A percentile compares a stretch with the other conserved stretches of the same genome.
Evolutionary conservation across 2,888 invertebrate genomes (phyloP).

Genomic region (Drosophila lutescens): DNA sequence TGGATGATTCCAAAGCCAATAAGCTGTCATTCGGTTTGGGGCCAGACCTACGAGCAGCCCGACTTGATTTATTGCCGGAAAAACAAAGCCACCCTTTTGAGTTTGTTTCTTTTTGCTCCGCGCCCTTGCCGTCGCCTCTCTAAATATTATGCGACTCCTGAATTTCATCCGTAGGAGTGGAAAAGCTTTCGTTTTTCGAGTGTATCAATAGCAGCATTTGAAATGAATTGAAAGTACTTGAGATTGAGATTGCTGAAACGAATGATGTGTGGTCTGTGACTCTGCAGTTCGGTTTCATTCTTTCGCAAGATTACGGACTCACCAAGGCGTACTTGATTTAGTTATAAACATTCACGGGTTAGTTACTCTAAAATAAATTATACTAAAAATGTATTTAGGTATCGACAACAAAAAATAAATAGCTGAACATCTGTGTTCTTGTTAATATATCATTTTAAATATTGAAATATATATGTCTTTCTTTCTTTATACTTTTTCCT

Average conservation of each 20-base stretch:
- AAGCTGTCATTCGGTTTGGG: conserved; percentile 71
- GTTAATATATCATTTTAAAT: too few species aligned
- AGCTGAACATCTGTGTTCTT: not conserved
- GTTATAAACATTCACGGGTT: not conserved
- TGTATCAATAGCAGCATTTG: conserved; percentile 57
- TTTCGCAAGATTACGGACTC: conserved; percentile 7
- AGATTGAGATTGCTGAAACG: conserved; percentile 47
- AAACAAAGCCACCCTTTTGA: conserved; percentile 69
- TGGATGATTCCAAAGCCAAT: conserved; percentile 75
- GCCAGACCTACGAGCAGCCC: conserved; percentile 57
- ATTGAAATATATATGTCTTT: too few species aligned
- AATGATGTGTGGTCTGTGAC: conserved; percentile 47
- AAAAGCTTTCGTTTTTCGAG: conserved; percentile 55
- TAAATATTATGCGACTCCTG: conserved; percentile 61
- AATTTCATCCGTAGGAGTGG: conserved; percentile 39
- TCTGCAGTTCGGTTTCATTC: conserved; percentile 14
- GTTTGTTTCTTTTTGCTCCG: conserved; percentile 41
- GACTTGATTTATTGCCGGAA: conserved; percentile 71
- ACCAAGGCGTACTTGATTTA: not conserved
- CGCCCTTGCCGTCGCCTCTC: conserved; percentile 21
- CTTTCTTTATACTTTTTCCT: not conserved
- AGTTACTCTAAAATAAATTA: not conserved
- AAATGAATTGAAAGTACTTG: conserved; percentile 52
- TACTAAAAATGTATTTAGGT: too few species aligned
- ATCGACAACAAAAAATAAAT: not conserved